These are phyloP conservation scores for Cryptophagus acutangulus DNA, from an alignment of 2,888 invertebrate species.

Conservation along the genomic window DNA sequence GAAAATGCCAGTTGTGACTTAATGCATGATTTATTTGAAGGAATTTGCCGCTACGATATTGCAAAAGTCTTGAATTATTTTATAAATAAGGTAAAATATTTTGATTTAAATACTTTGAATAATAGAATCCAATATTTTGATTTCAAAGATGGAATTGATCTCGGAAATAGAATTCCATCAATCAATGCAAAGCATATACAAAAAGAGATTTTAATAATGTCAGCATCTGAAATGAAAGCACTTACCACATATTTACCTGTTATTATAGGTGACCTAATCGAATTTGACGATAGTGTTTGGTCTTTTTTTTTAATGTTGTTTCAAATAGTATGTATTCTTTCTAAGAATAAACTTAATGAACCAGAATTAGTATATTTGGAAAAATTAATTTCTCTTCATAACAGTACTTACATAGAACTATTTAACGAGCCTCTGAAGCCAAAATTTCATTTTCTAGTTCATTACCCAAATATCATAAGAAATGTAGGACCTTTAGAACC, in stretches of 20 bases:
- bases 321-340: not conserved
- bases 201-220: constrained; percentile 20
- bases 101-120: constrained; percentile 20
- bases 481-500: constrained; percentile 8
- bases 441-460: constrained; percentile 3
- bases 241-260: constrained; percentile 25
- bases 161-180: constrained; percentile 13
- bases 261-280: constrained; percentile 23
- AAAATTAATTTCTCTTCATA: no score
- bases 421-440: constrained; percentile 10
- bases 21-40: not conserved
- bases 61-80: constrained; percentile 24
- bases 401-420: no score
- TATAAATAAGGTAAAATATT: constrained; percentile 12
- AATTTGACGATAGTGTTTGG: constrained; percentile 14
- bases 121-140: constrained; percentile 19
- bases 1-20: not conserved
- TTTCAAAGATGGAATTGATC: no score
- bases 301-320: constrained; percentile 7
- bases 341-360: not conserved
- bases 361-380: no score
- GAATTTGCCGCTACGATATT: constrained; percentile 21
- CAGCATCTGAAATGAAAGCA: constrained; percentile 30
- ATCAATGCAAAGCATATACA: constrained; percentile 16
- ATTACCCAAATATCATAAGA: constrained; percentile 10